A percentile compares a stretch with the other conserved stretches of the same genome.
These are phyloP conservation scores for Vulpes ferrilata DNA, from an alignment of 2,113 vertebrate species.

Conservation along the genomic window DNA sequence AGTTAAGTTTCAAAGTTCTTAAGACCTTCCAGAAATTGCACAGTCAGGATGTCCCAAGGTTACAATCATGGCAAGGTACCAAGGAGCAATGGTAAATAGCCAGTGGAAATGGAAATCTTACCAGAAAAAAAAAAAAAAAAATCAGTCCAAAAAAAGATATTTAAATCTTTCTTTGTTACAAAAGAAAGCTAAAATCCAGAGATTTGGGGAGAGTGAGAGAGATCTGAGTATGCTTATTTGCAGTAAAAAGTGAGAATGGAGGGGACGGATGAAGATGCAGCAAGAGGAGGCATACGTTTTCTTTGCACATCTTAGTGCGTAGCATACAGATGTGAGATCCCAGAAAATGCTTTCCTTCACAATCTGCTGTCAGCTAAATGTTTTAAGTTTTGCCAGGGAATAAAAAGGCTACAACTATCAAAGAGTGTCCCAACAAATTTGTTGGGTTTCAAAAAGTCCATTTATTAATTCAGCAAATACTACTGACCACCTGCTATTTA, in stretches of 20 bases:
- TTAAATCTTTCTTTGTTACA: background rate
- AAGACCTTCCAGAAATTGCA: slow-evolving; percentile 17
- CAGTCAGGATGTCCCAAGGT: fast-evolving
- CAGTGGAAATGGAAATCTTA: background rate
- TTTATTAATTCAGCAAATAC: background rate
- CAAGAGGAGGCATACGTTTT: background rate
- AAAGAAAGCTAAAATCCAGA: background rate
- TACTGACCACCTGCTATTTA: background rate
- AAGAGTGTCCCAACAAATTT: background rate
- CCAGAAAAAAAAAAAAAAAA: background rate
- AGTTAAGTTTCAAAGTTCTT: background rate
- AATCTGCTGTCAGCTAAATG: background rate
- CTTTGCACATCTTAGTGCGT: fast-evolving
- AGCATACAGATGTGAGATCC: background rate
- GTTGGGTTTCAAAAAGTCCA: background rate
- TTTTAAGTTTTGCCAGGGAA: background rate
- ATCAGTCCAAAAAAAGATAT: background rate
- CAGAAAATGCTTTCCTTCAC: background rate
- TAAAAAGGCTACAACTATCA: background rate
- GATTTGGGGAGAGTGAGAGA: background rate
- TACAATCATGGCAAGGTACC: background rate
- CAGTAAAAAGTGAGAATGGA: background rate
- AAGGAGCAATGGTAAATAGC: background rate
- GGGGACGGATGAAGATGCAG: background rate
- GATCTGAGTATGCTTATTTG: background rate